Evolutionary conservation across 2,888 invertebrate species (phyloP).

Genomic region (Anagyrus pseudococci): DNA sequence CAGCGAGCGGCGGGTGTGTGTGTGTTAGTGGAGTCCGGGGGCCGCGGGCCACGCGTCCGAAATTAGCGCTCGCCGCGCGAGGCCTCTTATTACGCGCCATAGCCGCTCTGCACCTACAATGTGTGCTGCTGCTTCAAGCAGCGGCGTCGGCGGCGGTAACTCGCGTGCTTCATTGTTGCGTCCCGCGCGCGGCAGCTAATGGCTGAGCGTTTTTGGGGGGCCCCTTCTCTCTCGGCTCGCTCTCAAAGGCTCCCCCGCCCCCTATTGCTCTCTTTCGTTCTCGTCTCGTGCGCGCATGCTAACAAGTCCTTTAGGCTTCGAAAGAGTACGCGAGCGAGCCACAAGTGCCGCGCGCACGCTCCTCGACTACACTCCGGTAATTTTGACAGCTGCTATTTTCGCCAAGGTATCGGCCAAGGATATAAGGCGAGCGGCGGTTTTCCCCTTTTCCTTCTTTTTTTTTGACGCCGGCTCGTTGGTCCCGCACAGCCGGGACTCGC

Average conservation of each 20-base stretch:
- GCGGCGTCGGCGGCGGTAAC: conserved; percentile 9
- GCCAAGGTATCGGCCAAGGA: too few species aligned
- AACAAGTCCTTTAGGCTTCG: not conserved
- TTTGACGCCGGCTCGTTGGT: too few species aligned
- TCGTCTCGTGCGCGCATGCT: conserved; percentile 9
- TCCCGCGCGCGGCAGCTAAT: conserved; percentile 1
- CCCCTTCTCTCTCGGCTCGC: too few species aligned
- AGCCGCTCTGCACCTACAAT: conserved; percentile 1
- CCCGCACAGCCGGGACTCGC: too few species aligned
- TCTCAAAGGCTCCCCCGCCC: not conserved
- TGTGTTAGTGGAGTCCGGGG: not conserved
- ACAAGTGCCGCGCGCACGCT: not conserved
- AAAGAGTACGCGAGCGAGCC: not conserved
- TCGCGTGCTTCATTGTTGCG: conserved; percentile 30
- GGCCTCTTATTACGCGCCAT: conserved; percentile 25
- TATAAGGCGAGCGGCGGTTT: too few species aligned
- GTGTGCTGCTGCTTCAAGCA: conserved; percentile 2
- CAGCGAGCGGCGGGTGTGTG: not conserved
- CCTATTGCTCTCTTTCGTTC: conserved; percentile 1
- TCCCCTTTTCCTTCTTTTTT: too few species aligned
- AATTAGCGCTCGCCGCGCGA: conserved; percentile 10
- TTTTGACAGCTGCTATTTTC: conserved; percentile 26
- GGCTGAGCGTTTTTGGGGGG: too few species aligned
- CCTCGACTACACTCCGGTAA: too few species aligned
- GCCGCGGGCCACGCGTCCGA: conserved; percentile 32